Evolutionary conservation across 2,797 vertebrate genomes (phyloP).

Genomic region (Acanthis flammea): DNA sequence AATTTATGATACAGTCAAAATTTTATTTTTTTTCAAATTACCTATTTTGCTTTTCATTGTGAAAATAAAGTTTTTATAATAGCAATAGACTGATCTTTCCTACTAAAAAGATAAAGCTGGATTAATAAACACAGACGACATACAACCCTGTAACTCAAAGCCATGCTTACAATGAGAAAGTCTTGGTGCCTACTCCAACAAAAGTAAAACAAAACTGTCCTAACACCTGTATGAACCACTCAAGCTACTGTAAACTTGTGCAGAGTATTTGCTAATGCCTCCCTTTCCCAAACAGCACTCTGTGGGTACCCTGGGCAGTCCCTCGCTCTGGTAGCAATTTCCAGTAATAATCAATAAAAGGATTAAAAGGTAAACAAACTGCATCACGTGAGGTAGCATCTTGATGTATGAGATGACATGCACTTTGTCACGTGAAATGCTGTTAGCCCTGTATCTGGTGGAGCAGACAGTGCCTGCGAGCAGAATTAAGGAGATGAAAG

Average conservation of each 20-base stretch:
- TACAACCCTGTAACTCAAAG: not conserved
- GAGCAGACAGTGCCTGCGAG: not conserved
- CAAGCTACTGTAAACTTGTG: not conserved
- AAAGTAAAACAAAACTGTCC: not conserved
- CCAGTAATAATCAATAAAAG: not conserved
- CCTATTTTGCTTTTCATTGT: not conserved
- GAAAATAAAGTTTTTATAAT: not conserved
- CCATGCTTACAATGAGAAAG: not conserved
- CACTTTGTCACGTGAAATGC: not conserved
- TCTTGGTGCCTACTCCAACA: not conserved
- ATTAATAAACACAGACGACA: not conserved
- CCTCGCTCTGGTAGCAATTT: not conserved
- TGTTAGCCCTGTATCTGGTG: not conserved
- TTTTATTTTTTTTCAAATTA: not conserved
- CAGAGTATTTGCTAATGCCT: not conserved
- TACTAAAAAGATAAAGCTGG: not conserved
- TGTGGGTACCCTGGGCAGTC: not conserved
- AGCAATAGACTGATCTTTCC: not conserved
- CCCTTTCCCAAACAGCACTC: not conserved
- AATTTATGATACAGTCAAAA: not conserved
- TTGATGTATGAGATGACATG: not conserved
- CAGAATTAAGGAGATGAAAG: conserved; percentile 17
- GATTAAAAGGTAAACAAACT: not conserved
- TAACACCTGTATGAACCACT: not conserved
- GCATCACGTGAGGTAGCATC: not conserved